Evolutionary conservation across 2,113 vertebrate species (phyloP), one percentile per base, ranked within the genome.

Genomic region (Ochotona curzoniae): DNA sequence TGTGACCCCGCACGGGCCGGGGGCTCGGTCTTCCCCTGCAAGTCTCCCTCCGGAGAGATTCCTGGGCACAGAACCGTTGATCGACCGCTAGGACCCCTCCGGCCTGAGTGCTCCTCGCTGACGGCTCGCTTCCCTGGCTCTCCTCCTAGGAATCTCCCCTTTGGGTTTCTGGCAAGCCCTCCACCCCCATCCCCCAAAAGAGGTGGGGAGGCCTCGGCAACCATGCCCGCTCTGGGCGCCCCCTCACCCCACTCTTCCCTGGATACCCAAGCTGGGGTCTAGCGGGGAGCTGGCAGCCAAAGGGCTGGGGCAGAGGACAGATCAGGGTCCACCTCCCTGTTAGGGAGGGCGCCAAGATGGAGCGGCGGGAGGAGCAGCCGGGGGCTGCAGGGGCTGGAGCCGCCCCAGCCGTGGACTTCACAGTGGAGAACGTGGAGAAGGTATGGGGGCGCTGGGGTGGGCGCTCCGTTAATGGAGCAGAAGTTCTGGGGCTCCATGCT

Each of bases 381-480:
- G 96, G 96, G 94, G 83, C 96, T 87, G n/a, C 89, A 49, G 96
- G 91, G 70, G 71, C 96, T 89, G 83, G 90, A 96, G 96, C 92
- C 78, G 75, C 93, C 87, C 98, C 98, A 98, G 97, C 98, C 94
- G 97, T 99, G 98, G 99, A 99, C 98, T 99, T 99, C 98, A 99
- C 99, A 7, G 99, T 99, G 98, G 99, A 99, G 91, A 99, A 99
- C 97, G 99, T 99, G 95, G 99, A 99, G 97, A 99, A 99, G 99
- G 99, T 99, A 97, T 97, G 94, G 93, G 88, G 96, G 96, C 83
- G 85, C 71, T 61, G 91, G 96, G 96, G 93, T 92, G 93, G 94
- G 93, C 61, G 61, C 79, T 51, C 69, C 54, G 44, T 92, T 96
- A 93, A 93, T 91, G 86, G 96, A 63, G 87, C 94, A 95, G 89